phyloP scores from a whole-genome alignment of 2,113 vertebrate species.

The Copsychus sechellarum region DNA sequence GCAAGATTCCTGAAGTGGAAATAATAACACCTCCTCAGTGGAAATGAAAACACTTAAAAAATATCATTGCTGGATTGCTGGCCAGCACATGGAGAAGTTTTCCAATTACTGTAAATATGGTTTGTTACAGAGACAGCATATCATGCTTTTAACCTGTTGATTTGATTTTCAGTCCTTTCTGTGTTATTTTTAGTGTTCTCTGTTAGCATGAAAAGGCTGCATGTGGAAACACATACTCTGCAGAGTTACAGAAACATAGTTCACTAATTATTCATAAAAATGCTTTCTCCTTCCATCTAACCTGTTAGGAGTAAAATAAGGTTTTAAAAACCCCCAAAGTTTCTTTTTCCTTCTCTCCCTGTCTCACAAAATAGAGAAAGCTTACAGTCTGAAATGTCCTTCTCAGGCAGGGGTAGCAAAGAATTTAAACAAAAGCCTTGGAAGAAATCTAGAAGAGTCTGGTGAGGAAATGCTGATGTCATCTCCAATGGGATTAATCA shows the following conservation, averaged over 20 bases:
- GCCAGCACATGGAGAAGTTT: neutral
- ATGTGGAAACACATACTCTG: neutral
- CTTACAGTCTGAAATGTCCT: neutral
- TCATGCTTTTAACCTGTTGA: neutral
- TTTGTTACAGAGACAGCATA: neutral
- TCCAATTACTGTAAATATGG: neutral
- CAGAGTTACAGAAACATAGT: neutral
- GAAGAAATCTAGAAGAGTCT: neutral
- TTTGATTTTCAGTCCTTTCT: neutral
- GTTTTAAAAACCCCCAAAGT: neutral
- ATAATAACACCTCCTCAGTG: neutral
- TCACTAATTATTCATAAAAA: neutral
- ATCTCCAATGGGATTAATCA: neutral
- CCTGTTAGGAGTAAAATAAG: neutral
- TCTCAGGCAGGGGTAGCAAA: neutral
- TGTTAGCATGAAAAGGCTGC: neutral
- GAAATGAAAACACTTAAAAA: slow-evolving; percentile 41
- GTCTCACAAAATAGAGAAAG: neutral
- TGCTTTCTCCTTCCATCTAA: neutral
- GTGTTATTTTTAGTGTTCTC: neutral
- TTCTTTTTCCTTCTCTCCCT: neutral
- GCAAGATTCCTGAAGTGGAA: slow-evolving; percentile 26
- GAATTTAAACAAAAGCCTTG: neutral
- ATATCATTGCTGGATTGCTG: neutral
- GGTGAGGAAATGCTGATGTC: neutral